Evolutionary conservation across 2,113 vertebrate genomes (phyloP).

Genomic region (Balaenoptera acutorostrata): DNA sequence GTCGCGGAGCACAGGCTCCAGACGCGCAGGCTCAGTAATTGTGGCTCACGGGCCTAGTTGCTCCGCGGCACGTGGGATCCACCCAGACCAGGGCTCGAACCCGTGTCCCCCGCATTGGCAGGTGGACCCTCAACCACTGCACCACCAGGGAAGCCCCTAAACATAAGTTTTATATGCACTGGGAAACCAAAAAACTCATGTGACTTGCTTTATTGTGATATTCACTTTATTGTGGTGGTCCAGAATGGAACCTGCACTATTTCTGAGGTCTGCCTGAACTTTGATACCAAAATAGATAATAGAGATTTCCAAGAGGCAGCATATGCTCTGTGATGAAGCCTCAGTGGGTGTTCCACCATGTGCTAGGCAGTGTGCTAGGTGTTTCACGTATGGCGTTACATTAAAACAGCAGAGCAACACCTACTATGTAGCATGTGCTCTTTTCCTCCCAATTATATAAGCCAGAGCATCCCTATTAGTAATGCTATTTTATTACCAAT

Average conservation of each 20-base stretch:
- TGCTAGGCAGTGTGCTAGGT: not conserved
- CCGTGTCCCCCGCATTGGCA: too few relatives aligned
- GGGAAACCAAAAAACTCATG: not conserved
- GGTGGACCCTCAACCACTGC: too few relatives aligned
- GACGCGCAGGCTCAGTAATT: too few relatives aligned
- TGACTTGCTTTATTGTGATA: not conserved
- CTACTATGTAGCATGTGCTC: not conserved
- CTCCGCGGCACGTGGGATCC: too few relatives aligned
- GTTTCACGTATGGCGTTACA: not conserved
- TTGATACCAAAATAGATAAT: not conserved
- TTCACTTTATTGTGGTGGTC: not conserved
- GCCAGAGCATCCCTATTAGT: accelerated
- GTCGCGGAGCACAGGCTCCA: too few relatives aligned
- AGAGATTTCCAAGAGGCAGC: not conserved
- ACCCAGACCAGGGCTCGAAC: too few relatives aligned
- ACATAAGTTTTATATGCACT: too few relatives aligned
- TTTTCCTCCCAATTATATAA: not conserved
- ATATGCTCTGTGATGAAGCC: not conserved
- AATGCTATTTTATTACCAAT: not conserved
- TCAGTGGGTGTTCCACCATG: not conserved
- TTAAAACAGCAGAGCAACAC: not conserved
- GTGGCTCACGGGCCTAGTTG: too few relatives aligned
- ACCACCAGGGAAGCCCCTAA: too few relatives aligned
- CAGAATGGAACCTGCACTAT: not conserved
- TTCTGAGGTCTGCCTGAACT: not conserved